phyloP scores from a whole-genome alignment of 1,140 invertebrate genomes.

The Homalodisca vitripennis region DNA sequence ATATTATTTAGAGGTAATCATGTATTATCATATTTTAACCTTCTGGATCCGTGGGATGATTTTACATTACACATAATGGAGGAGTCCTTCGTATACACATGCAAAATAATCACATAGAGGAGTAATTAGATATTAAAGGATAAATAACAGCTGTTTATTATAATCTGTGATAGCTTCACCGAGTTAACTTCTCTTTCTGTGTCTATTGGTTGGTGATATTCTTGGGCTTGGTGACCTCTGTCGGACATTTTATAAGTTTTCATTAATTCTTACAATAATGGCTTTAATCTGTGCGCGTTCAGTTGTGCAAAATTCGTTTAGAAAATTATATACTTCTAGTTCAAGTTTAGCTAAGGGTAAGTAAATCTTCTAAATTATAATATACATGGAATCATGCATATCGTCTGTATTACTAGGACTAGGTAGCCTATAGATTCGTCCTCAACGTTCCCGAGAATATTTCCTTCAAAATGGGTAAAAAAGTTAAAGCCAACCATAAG shows the following conservation, averaged over 20 bases:
- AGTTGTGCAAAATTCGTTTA: not conserved
- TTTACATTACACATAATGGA: not conserved
- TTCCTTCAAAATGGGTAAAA: too few species aligned
- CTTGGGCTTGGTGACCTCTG: not conserved
- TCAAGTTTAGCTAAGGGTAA: not conserved
- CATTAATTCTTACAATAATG: not conserved
- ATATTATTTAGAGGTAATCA: too few species aligned
- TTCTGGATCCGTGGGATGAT: too few species aligned
- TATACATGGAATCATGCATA: too few species aligned
- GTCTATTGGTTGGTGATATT: not conserved
- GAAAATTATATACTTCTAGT: not conserved
- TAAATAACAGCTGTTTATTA: not conserved
- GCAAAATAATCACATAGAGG: too few species aligned
- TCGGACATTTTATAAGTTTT: not conserved
- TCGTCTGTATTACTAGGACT: too few species aligned
- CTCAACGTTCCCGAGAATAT: too few species aligned
- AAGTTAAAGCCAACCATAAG: too few species aligned
- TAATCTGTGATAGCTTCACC: not conserved
- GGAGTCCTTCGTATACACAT: not conserved
- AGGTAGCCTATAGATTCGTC: too few species aligned
- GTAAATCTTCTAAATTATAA: too few species aligned
- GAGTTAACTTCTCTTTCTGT: not conserved
- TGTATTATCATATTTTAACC: too few species aligned
- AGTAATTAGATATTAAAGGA: too few species aligned
- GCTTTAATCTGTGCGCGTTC: not conserved